These are phyloP conservation scores for Drosophila parthenogenetica DNA, from an alignment of 2,888 invertebrate species.

Conservation along the genomic window DNA sequence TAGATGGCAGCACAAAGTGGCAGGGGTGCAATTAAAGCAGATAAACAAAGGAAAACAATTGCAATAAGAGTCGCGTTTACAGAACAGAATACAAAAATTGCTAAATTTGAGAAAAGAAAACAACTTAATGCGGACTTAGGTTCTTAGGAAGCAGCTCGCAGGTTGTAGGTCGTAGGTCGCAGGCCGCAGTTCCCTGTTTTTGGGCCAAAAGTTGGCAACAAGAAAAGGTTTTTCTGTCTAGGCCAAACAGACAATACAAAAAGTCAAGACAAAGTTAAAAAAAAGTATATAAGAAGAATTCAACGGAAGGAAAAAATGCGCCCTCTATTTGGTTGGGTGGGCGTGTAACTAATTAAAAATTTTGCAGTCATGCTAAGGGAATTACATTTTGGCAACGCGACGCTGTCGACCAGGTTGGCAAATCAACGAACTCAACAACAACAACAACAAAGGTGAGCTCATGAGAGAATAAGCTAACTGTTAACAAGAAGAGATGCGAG, in stretches of 20 bases:
- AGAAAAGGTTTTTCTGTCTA: slow-evolving; percentile 35
- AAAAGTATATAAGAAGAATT: neutral
- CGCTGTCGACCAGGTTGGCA: slow-evolving; percentile 64
- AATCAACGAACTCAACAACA: slow-evolving; percentile 70
- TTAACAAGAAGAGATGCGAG: slow-evolving; percentile 6
- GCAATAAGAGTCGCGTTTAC: slow-evolving; percentile 63
- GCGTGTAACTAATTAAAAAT: slow-evolving; percentile 75
- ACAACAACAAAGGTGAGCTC: slow-evolving; percentile 12
- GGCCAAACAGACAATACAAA: slow-evolving; percentile 18
- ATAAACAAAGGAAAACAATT: slow-evolving; percentile 75
- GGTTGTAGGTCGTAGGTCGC: neutral
- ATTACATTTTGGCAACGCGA: slow-evolving; percentile 69
- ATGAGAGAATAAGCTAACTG: slow-evolving; percentile 35
- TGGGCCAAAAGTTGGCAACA: slow-evolving; percentile 27
- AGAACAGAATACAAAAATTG: slow-evolving; percentile 61
- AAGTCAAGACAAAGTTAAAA: slow-evolving; percentile 8
- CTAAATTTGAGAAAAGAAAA: slow-evolving; percentile 71
- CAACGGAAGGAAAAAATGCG: slow-evolving; percentile 23
- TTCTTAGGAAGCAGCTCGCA: slow-evolving; percentile 12
- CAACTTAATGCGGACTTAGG: slow-evolving; percentile 70
- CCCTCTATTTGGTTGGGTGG: slow-evolving; percentile 17
- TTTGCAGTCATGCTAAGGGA: slow-evolving; percentile 79
- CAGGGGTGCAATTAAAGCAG: slow-evolving; percentile 69
- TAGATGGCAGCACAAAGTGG: slow-evolving; percentile 23
- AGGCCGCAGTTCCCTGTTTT: slow-evolving; percentile 1